Conservation (phyloP, 2,113 vertebrate genomes). For the Upupa epops region DNA sequence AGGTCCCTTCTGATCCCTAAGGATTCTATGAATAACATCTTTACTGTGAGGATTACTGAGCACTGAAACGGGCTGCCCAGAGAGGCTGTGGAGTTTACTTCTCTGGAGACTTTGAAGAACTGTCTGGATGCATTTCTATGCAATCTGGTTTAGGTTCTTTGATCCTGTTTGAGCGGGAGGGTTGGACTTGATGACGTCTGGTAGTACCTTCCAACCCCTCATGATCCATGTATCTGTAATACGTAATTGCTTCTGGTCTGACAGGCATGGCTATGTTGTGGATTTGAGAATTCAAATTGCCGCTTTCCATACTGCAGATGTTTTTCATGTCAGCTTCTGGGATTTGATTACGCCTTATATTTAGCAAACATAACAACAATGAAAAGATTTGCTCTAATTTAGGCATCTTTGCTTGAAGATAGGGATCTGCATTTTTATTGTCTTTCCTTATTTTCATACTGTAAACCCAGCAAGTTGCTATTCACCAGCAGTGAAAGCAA, state of each 20-base stretch:
- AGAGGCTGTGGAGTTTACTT: no score
- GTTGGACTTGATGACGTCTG: no score
- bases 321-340: neutral
- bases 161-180: no score
- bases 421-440: constrained; percentile 20
- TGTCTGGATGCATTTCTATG: no score
- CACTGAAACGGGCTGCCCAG: no score
- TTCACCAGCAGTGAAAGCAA: constrained; percentile 11
- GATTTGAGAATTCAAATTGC: neutral
- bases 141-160: no score
- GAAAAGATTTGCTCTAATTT: constrained; percentile 36
- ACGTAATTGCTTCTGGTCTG: neutral
- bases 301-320: neutral
- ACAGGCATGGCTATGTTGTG: neutral
- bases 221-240: no score
- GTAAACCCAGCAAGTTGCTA: constrained; percentile 41
- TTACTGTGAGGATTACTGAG: no score
- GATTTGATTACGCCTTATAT: neutral
- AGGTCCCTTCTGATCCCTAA: no score
- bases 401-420: neutral
- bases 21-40: no score
- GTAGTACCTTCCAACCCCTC: no score
- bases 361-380: constrained; percentile 32
- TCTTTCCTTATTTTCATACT: constrained; percentile 23
- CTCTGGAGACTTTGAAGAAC: no score